These are phyloP conservation scores for Dolichallabes microphthalmus DNA, from an alignment of 2,113 vertebrate species.

Conservation along the genomic window DNA sequence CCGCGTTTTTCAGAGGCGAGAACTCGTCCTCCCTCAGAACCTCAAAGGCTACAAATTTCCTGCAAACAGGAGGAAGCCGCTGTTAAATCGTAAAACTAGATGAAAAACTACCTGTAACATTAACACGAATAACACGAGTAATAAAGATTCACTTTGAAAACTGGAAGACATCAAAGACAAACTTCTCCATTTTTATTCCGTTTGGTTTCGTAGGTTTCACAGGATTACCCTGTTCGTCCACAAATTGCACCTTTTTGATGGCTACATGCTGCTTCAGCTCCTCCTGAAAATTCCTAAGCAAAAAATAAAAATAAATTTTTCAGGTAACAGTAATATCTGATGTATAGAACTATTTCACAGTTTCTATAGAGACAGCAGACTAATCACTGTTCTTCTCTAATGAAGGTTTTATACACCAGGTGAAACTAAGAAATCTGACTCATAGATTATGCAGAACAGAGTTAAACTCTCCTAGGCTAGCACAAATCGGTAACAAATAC, in stretches of 20 bases:
- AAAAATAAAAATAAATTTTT: slow-evolving; percentile 20
- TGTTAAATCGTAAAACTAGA: background rate
- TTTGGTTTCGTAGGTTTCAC: slow-evolving; percentile 85
- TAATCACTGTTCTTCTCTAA: background rate
- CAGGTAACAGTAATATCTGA: background rate
- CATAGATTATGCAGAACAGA: background rate
- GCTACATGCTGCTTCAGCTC: slow-evolving; percentile 84
- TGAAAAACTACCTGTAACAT: background rate
- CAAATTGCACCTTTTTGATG: slow-evolving; percentile 87
- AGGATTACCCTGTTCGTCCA: slow-evolving; percentile 81
- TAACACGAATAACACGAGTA: background rate
- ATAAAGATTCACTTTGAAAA: slow-evolving; percentile 83
- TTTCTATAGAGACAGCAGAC: background rate
- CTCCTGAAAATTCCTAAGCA: slow-evolving; percentile 72
- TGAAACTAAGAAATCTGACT: background rate
- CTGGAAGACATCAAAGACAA: slow-evolving; percentile 94
- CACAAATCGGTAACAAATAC: background rate
- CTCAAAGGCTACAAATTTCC: slow-evolving; percentile 90
- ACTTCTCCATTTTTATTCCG: slow-evolving; percentile 98
- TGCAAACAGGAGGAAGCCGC: slow-evolving; percentile 54
- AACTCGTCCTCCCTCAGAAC: slow-evolving; percentile 89
- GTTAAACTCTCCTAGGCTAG: background rate
- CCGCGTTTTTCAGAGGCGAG: slow-evolving; percentile 87
- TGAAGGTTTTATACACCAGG: background rate
- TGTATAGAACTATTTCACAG: background rate